phyloP scores from a whole-genome alignment of 2,888 invertebrate species.

The Latrodectus elegans region DNA sequence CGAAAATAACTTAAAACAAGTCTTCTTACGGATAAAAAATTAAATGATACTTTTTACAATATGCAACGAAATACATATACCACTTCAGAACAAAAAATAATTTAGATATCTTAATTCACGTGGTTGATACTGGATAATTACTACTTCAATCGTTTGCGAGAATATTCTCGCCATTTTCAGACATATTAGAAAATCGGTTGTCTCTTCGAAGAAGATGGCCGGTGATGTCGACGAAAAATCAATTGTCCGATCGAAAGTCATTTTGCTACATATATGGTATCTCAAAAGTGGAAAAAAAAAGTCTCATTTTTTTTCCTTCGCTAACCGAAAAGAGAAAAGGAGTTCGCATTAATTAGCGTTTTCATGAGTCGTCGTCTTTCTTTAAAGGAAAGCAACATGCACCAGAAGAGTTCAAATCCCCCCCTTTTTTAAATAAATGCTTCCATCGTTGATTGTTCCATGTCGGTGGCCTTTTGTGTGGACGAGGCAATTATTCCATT shows the following conservation, averaged over 20 bases:
- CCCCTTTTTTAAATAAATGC: neutral
- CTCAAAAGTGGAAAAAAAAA: neutral
- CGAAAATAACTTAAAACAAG: no score
- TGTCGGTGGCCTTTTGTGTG: slow-evolving; percentile 4
- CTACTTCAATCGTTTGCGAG: no score
- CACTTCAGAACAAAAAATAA: no score
- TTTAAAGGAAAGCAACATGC: neutral
- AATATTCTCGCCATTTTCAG: no score
- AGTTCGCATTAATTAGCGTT: slow-evolving; percentile 35
- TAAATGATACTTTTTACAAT: no score
- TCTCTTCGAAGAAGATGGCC: no score
- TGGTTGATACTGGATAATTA: no score
- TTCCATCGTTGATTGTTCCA: neutral
- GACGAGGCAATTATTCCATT: slow-evolving; percentile 1
- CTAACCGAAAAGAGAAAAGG: neutral
- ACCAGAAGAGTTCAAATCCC: neutral
- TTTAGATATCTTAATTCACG: no score
- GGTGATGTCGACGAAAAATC: neutral
- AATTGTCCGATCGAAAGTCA: slow-evolving; percentile 1
- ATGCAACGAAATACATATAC: no score
- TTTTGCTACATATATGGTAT: neutral
- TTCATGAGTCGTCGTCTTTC: slow-evolving; percentile 22
- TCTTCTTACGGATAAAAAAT: no score
- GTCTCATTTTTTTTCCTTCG: neutral
- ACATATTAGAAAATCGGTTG: no score